A percentile compares a stretch with the other conserved stretches of the same genome.
Conservation (phyloP, 2,888 invertebrate genomes). For the Anthrax anthrax region DNA sequence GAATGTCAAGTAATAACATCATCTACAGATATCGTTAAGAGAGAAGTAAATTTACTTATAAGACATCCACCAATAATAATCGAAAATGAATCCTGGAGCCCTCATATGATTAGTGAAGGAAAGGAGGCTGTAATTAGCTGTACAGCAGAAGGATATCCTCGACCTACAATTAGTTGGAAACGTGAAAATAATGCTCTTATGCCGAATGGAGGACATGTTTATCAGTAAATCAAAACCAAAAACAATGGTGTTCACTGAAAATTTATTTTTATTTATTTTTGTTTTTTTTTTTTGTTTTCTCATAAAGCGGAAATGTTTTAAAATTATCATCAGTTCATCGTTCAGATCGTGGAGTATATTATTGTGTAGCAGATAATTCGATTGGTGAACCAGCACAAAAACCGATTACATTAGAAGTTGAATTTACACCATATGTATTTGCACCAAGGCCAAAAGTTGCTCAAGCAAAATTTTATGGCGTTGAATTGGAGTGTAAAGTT, state of each 20-base stretch:
- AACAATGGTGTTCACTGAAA: no score
- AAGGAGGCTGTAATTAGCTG: slow-evolving; percentile 41
- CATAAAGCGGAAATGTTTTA: slow-evolving; percentile 21
- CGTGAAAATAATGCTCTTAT: slow-evolving; percentile 44
- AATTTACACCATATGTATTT: slow-evolving; percentile 30
- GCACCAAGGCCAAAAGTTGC: slow-evolving; percentile 30
- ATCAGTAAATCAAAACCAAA: no score
- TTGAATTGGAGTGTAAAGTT: slow-evolving; percentile 29
- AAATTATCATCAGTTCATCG: slow-evolving; percentile 25
- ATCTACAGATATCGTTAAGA: slow-evolving; percentile 24
- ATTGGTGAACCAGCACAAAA: slow-evolving; percentile 28
- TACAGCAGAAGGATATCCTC: slow-evolving; percentile 62
- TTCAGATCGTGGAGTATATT: slow-evolving; percentile 30
- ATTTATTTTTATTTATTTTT: no score
- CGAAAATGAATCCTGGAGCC: slow-evolving; percentile 22
- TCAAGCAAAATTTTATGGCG: slow-evolving; percentile 24
- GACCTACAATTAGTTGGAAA: slow-evolving; percentile 53
- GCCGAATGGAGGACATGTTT: slow-evolving; percentile 26
- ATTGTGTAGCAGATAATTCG: slow-evolving; percentile 30
- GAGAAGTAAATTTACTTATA: slow-evolving; percentile 25
- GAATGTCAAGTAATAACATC: slow-evolving; percentile 32
- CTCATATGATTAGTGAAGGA: slow-evolving; percentile 24
- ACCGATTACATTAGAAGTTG: slow-evolving; percentile 28
- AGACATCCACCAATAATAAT: slow-evolving; percentile 28
- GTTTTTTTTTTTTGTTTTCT: no score